Percentiles rank a stretch among this genome's conserved stretches.
These are phyloP conservation scores for Holotrichia oblita DNA, from an alignment of 1,140 invertebrate genomes.

Conservation along the genomic window DNA sequence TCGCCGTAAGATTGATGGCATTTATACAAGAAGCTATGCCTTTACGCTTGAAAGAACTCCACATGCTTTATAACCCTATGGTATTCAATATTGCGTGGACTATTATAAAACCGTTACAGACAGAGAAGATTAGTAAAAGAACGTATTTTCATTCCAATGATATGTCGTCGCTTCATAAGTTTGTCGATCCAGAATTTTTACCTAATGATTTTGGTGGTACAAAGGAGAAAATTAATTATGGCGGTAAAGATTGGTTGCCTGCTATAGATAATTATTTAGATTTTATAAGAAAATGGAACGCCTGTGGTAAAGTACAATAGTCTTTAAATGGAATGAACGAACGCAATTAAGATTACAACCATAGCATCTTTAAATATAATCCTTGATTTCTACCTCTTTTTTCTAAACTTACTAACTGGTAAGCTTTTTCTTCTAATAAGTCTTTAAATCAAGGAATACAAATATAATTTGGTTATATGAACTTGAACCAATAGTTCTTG, in stretches of 20 bases:
- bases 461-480: no score
- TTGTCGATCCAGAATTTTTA: slow-evolving; percentile 70
- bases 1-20: slow-evolving; percentile 74
- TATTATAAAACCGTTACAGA: slow-evolving; percentile 86
- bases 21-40: slow-evolving; percentile 89
- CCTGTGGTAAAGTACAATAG: slow-evolving; percentile 61
- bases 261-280: slow-evolving; percentile 67
- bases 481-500: no score
- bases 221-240: slow-evolving; percentile 78
- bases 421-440: no score
- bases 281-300: slow-evolving; percentile 71
- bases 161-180: slow-evolving; percentile 73
- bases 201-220: slow-evolving; percentile 78
- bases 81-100: slow-evolving; percentile 86
- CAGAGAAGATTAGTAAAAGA: slow-evolving; percentile 80
- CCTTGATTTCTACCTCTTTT: no score
- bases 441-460: no score
- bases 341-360: no score
- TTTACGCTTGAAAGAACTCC: slow-evolving; percentile 83
- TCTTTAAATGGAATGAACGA: no score
- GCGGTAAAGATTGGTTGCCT: slow-evolving; percentile 76
- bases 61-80: slow-evolving; percentile 87
- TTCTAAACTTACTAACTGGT: no score
- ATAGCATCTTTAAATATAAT: no score
- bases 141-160: slow-evolving; percentile 80